phyloP scores from a whole-genome alignment of 2,888 invertebrate species.

The Athrips mouffetella region DNA sequence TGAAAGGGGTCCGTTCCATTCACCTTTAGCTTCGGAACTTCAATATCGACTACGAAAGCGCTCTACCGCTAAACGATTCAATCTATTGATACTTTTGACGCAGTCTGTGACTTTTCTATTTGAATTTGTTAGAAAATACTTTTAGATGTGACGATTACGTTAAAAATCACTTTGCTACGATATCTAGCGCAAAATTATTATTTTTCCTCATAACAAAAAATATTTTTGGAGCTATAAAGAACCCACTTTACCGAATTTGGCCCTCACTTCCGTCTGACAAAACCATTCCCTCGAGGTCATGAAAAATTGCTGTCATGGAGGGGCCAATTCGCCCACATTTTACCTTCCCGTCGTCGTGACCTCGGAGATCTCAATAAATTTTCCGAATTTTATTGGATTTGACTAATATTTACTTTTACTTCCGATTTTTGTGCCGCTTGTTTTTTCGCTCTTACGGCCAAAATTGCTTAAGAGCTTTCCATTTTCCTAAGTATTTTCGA shows the following conservation, averaged over 20 bases:
- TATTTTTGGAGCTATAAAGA: too few species aligned
- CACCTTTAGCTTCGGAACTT: constrained; percentile 3
- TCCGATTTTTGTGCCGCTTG: constrained; percentile 5
- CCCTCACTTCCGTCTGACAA: background rate
- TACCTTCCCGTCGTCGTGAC: background rate
- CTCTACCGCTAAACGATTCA: constrained; percentile 36
- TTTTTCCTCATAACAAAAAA: too few species aligned
- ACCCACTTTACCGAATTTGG: too few species aligned
- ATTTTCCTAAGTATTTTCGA: constrained; percentile 5
- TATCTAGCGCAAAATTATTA: background rate
- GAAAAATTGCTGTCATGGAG: background rate
- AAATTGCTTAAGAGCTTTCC: background rate
- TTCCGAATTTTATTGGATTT: constrained; percentile 2
- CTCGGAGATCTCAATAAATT: constrained; percentile 3
- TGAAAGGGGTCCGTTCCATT: constrained; percentile 5
- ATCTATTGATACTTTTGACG: constrained; percentile 45
- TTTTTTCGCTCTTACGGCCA: background rate
- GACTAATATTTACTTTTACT: constrained; percentile 8
- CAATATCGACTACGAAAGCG: background rate
- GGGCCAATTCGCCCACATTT: constrained; percentile 6
- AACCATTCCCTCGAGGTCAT: background rate
- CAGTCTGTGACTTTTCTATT: constrained; percentile 13
- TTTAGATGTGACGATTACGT: background rate
- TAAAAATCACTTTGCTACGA: background rate
- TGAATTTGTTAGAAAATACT: too few species aligned